Evolutionary conservation across 2,888 invertebrate genomes (phyloP).

Genomic region (Venustoraphidia nigricollis): DNA sequence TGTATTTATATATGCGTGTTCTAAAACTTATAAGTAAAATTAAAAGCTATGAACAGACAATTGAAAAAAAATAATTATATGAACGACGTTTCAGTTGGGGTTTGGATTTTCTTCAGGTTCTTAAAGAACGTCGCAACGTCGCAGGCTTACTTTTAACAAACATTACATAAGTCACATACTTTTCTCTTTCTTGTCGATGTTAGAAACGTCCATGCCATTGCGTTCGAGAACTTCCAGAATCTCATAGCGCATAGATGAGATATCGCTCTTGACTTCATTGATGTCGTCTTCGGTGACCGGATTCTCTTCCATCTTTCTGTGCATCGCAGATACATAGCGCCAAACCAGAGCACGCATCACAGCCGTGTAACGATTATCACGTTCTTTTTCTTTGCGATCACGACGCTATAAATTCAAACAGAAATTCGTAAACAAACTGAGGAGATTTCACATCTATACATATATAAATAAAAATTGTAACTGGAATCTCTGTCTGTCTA

Average conservation of each 20-base stretch:
- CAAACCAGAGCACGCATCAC: conserved; percentile 86
- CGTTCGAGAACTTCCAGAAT: conserved; percentile 74
- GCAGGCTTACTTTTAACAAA: too few species aligned
- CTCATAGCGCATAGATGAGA: conserved; percentile 83
- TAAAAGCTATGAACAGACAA: too few species aligned
- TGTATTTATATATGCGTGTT: too few species aligned
- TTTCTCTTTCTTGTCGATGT: conserved; percentile 57
- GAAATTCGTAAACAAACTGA: too few species aligned
- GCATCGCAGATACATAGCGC: conserved; percentile 81
- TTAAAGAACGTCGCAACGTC: too few species aligned
- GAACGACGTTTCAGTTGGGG: too few species aligned
- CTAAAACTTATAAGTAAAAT: too few species aligned
- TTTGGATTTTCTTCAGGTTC: too few species aligned
- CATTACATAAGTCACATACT: conserved; percentile 30
- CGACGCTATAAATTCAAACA: conserved; percentile 23
- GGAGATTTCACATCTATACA: too few species aligned
- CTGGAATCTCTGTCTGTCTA: too few species aligned
- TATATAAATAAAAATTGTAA: too few species aligned
- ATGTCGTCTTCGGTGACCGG: conserved; percentile 87
- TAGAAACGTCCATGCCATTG: conserved; percentile 75
- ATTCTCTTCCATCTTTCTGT: conserved; percentile 67
- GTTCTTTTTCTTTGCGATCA: conserved; percentile 47
- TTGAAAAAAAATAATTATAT: too few species aligned
- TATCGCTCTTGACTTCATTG: conserved; percentile 87
- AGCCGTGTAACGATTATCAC: conserved; percentile 54